phyloP scores from a whole-genome alignment of 64 coral and sea anemone genomes.

The Porites australiensis region DNA sequence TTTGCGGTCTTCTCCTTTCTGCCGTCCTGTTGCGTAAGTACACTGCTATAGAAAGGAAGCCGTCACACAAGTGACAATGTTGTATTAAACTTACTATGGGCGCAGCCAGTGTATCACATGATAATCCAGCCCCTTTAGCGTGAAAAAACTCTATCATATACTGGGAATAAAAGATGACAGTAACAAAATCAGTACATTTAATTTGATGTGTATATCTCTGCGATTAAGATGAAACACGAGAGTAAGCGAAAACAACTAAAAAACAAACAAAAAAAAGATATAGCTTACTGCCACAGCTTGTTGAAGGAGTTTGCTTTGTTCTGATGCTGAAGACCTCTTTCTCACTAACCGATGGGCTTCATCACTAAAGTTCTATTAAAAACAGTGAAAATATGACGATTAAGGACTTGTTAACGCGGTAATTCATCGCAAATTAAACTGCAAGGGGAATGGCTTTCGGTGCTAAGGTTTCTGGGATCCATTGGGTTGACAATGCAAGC shows the following conservation, averaged over 20 bases:
- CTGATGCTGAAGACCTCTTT: constrained; percentile 47
- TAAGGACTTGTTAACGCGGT: not conserved
- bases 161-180: constrained; percentile 7
- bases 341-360: constrained; percentile 64
- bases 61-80: not conserved
- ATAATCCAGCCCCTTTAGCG: constrained; percentile 53
- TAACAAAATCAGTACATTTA: not conserved
- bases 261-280: too few species aligned
- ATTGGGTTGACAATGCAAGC: too few species aligned
- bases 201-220: too few species aligned
- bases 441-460: not conserved
- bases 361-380: constrained; percentile 76
- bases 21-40: too few species aligned
- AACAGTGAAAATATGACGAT: not conserved
- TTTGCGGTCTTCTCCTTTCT: too few species aligned
- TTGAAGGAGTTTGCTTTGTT: constrained; percentile 71
- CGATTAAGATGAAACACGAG: too few species aligned
- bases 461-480: too few species aligned
- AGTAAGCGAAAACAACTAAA: too few species aligned
- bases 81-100: constrained; percentile 48
- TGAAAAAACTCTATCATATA: constrained; percentile 90
- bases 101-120: constrained; percentile 41
- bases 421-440: too few species aligned
- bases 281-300: constrained; percentile 79
- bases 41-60: not conserved